Evolutionary conservation across 2,888 invertebrate species (phyloP), one percentile per base, ranked within the genome.

Genomic region (Tupiocoris notatus): DNA sequence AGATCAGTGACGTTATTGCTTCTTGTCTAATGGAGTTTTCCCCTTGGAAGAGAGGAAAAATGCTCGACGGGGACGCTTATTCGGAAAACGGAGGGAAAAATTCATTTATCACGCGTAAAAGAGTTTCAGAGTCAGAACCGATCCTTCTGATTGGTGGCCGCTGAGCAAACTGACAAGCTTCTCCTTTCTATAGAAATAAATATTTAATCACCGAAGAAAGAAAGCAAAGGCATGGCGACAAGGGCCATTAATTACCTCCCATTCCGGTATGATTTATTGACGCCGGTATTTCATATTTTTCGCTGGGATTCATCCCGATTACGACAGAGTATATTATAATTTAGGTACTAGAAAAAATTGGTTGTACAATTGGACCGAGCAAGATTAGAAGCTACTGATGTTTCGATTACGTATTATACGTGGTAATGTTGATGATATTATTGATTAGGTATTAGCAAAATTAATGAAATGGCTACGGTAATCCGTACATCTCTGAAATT

Each of bases 21-120:
- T 25, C n/a, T 59, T 24, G 58, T 9, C 70, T 70, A 70, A 70
- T 70, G 70, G 70, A 70, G 70, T 70, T 70, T 70, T 70, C 70
- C 70, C 59, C 23, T 23, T 17, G 18, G 70, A 24, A 20, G 21
- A 17, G 18, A 22, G 9, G 59, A 24, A 7, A 18, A 59, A 18
- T n/a, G 17, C 17, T 59, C 59, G 59, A 59, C 3, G 59, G n/a
- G 18, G 18, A n/a, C 18, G n/a, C n/a, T 18, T 18, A 3, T 17
- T 6, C 6, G 70, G 24, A 16, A 25, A 24, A 17, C 23, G 70
- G 57, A 57, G 57, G 70, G 59, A 23, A 17, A 24, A 59, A 70
- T 70, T 70, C 70, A 70, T 70, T 61, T 70, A 70, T 70, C 70
- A 70, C 70, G 58, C 58, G 70, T 24, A 70, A 70, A 70, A 59